phyloP scores from a whole-genome alignment of 2,113 vertebrate species.

The Microtus pennsylvanicus region DNA sequence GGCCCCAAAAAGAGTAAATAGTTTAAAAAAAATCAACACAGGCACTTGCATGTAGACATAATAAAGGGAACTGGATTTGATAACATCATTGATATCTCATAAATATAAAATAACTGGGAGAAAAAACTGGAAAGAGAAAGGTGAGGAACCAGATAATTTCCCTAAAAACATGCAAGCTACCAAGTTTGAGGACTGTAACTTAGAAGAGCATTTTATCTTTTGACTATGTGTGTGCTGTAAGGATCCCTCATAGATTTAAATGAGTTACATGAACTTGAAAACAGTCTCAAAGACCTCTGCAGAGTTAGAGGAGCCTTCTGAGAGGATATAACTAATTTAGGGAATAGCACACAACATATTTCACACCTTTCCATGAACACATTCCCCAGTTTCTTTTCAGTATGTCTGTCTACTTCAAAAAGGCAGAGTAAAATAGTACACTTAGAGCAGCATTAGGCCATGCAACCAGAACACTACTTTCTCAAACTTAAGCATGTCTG shows the following conservation, averaged over 20 bases:
- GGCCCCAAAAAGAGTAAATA: too few relatives aligned
- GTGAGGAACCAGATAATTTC: neutral
- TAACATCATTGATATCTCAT: neutral
- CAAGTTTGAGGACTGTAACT: neutral
- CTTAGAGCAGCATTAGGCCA: neutral
- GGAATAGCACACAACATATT: neutral
- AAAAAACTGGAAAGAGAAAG: neutral
- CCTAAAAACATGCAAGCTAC: neutral
- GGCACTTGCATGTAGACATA: neutral
- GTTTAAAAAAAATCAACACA: too few relatives aligned
- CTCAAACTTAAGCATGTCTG: neutral
- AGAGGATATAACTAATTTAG: neutral
- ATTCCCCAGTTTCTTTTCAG: neutral
- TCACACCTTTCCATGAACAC: neutral
- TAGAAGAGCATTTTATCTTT: neutral
- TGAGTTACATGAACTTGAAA: neutral
- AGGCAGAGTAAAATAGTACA: neutral
- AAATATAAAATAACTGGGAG: neutral
- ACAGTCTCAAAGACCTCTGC: neutral
- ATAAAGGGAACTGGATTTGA: neutral
- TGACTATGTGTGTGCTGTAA: neutral
- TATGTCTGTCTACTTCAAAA: neutral
- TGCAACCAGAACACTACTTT: neutral
- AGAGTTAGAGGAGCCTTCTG: neutral
- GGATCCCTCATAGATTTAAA: neutral